Evolutionary conservation across 2,888 invertebrate species (phyloP).

Genomic region (Pelosia muscerda): DNA sequence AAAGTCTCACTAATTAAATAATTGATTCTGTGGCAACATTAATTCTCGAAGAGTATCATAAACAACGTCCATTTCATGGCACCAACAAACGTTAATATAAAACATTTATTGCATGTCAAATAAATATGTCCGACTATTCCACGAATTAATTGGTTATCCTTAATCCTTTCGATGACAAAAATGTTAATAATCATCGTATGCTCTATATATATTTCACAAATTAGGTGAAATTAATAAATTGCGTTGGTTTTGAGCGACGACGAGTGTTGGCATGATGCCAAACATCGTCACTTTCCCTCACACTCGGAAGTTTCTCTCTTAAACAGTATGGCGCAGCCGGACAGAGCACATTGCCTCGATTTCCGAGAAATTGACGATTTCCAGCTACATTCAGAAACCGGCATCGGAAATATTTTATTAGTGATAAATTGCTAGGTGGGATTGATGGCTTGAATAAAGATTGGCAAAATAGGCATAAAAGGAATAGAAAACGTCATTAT

Average conservation of each 20-base stretch:
- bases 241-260: slow-evolving; percentile 68
- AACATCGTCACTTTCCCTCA: slow-evolving; percentile 71
- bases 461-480: slow-evolving; percentile 28
- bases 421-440: slow-evolving; percentile 68
- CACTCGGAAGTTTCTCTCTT: slow-evolving; percentile 65
- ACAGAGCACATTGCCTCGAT: slow-evolving; percentile 77
- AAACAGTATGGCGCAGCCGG: slow-evolving; percentile 63
- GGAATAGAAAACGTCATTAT: slow-evolving; percentile 24
- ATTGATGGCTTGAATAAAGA: slow-evolving; percentile 32
- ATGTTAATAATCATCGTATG: slow-evolving; percentile 70
- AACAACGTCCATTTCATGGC: slow-evolving; percentile 35
- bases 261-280: slow-evolving; percentile 74
- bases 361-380: slow-evolving; percentile 80
- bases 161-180: slow-evolving; percentile 79
- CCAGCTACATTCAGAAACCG: slow-evolving; percentile 71
- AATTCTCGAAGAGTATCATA: slow-evolving; percentile 25
- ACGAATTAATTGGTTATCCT: slow-evolving; percentile 65
- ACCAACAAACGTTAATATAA: slow-evolving; percentile 39
- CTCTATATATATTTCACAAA: slow-evolving; percentile 76
- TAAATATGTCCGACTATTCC: slow-evolving; percentile 56
- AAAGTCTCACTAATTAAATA: background rate
- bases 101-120: slow-evolving; percentile 44
- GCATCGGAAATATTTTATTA: slow-evolving; percentile 80
- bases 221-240: slow-evolving; percentile 80
- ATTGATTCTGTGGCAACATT: slow-evolving; percentile 17